Evolutionary conservation across 1,140 invertebrate genomes (phyloP), one percentile per base, ranked within the genome.

Genomic region (Penaeus japonicus): DNA sequence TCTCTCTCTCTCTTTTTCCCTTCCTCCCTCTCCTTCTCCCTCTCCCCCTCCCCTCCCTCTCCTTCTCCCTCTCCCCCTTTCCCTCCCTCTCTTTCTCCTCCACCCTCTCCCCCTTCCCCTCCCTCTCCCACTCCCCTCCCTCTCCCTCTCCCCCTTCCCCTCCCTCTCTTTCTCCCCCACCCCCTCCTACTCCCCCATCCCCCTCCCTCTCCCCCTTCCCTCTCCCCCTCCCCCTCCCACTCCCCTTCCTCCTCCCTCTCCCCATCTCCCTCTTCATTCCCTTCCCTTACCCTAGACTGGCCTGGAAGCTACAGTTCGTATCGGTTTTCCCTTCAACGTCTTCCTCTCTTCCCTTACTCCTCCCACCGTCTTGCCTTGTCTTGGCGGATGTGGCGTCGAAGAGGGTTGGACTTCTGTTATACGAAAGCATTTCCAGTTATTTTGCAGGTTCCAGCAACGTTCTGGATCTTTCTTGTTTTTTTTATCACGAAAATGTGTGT

Each of bases 131-230:
- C 47, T 20, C 20, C 47, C 54, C 47, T 18, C 62, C 27, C 39
- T 27, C 70, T 53, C 65, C 27, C 47, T 55, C 70, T 75, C 62
- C 54, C 70, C 30, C 47, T 84, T 65, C 54, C 47, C 27, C 70
- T 84, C 84, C 57, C 73, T 78, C 84, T 77, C 54, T 65, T n/a
- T 85, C 73, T 70, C 70, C n/a, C 55, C 53, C 39, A 24, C 55
- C 84, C 47, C 47, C n/a, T 32, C 32, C 35, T 15, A 30, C 65
- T 22, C 35, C 27, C 18, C 39, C 24, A 30, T 10, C 39, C 35
- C 81, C 55, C 59, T 65, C 59, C 65, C 35, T 84, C 81, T 84
- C 30, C 65, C 59, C 47, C 35, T 84, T 12, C 57, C 54, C 18
- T 17, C 18, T 75, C 27, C 27, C 3, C 17, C 17, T 27, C n/a